Conservation (phyloP, 2,888 invertebrate species). For the Argyresthia goedartella region DNA sequence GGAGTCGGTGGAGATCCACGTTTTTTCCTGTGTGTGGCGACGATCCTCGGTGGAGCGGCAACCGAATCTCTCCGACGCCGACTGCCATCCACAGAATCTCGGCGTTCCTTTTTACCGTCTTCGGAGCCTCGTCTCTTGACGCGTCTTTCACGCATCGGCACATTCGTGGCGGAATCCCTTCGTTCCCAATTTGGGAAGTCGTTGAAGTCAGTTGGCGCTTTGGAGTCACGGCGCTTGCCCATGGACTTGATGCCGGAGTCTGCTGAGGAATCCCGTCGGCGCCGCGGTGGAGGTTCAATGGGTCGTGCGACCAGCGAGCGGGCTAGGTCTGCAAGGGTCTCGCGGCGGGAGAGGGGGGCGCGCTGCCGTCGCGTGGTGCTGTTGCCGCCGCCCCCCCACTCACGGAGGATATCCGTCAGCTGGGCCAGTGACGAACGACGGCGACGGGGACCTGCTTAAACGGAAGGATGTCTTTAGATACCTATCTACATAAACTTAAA, state of each 20-base stretch:
- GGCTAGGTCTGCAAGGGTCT: conserved; percentile 90
- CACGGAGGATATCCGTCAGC: conserved; percentile 87
- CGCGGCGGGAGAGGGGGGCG: conserved; percentile 83
- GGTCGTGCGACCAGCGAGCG: conserved; percentile 87
- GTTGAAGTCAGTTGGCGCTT: conserved; percentile 74
- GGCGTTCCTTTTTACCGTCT: conserved; percentile 61
- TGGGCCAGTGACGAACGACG: conserved; percentile 90
- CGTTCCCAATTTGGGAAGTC: conserved; percentile 82
- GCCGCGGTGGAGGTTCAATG: conserved; percentile 71
- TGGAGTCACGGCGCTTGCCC: conserved; percentile 80
- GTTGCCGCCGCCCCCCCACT: conserved; percentile 82
- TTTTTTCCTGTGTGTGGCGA: conserved; percentile 73
- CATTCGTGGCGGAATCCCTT: conserved; percentile 73
- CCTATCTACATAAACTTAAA: neutral
- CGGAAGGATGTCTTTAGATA: conserved; percentile 6
- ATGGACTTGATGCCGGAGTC: conserved; percentile 87
- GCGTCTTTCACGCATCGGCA: conserved; percentile 57
- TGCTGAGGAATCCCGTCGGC: conserved; percentile 89
- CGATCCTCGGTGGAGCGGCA: conserved; percentile 70
- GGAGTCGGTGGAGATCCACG: conserved; percentile 53
- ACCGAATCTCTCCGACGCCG: conserved; percentile 79
- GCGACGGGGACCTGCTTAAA: conserved; percentile 74
- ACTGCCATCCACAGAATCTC: conserved; percentile 78
- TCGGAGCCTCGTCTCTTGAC: conserved; percentile 74
- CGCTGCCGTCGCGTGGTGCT: conserved; percentile 61